phyloP scores from a whole-genome alignment of 2,113 vertebrate genomes.

The Pycnonotus jocosus region DNA sequence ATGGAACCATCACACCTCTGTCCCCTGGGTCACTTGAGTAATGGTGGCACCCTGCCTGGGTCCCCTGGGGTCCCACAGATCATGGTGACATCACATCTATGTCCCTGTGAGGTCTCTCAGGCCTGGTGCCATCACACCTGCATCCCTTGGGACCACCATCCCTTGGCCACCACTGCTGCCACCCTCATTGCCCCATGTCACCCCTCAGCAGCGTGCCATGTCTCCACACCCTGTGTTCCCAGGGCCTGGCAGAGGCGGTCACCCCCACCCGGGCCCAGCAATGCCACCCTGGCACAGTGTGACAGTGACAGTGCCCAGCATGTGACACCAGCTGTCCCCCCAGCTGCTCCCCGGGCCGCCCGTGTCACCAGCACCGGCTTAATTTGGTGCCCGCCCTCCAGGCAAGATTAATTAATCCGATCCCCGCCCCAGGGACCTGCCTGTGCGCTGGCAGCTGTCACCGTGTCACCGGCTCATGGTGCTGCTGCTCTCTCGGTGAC shows the following conservation, averaged over 20 bases:
- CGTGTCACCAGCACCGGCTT: neutral
- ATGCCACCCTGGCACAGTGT: rapidly evolving
- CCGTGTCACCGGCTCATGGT: neutral
- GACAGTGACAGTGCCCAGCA: rapidly evolving
- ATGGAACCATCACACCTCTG: rapidly evolving
- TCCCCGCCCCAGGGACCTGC: neutral
- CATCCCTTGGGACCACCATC: neutral
- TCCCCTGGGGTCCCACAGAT: too few relatives aligned
- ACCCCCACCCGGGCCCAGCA: neutral
- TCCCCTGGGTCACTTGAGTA: neutral
- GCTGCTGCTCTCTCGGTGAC: neutral
- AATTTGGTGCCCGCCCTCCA: neutral
- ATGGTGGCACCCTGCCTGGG: rapidly evolving
- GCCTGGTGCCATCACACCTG: neutral
- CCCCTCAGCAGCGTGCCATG: neutral
- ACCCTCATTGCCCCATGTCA: rapidly evolving
- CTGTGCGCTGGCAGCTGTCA: neutral
- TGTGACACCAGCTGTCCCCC: neutral
- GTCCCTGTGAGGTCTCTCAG: neutral
- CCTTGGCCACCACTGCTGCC: neutral
- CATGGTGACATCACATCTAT: rapidly evolving
- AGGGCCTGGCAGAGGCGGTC: neutral
- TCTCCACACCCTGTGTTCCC: rapidly evolving
- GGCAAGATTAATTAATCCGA: neutral
- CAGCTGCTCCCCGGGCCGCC: neutral